Conservation (phyloP, 1,140 invertebrate species). For the Zophobas morio region DNA sequence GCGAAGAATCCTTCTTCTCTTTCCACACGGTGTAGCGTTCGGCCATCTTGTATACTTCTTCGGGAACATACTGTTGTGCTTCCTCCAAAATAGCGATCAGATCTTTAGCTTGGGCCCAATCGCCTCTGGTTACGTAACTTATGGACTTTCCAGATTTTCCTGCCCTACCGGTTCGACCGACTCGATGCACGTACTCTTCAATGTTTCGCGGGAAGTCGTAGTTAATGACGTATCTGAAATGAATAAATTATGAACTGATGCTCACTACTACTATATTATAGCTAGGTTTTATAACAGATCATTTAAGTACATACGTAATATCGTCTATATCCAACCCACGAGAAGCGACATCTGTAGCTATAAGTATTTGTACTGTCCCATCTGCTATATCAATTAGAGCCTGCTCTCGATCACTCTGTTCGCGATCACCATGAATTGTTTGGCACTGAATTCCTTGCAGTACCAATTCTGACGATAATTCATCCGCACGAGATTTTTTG, state of each 20-base stretch:
- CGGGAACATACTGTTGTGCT: conserved; percentile 78
- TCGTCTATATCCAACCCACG: conserved; percentile 94
- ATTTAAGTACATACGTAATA: conserved; percentile 80
- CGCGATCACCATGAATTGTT: conserved; percentile 91
- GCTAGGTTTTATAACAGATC: neutral
- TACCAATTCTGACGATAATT: conserved; percentile 84
- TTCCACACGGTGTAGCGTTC: conserved; percentile 77
- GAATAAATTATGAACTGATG: neutral
- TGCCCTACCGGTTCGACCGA: conserved; percentile 91
- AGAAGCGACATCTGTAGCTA: conserved; percentile 96
- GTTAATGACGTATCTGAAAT: conserved; percentile 86
- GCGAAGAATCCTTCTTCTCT: conserved; percentile 70
- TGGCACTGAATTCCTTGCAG: conserved; percentile 79
- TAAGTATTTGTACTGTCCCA: conserved; percentile 83
- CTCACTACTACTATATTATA: no score
- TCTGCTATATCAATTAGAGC: conserved; percentile 86
- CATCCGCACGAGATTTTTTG: conserved; percentile 85
- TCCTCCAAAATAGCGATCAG: conserved; percentile 88
- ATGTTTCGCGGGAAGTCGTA: conserved; percentile 93
- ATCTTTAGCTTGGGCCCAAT: conserved; percentile 85
- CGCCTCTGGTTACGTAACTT: conserved; percentile 83
- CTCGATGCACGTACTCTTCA: conserved; percentile 90
- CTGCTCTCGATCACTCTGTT: conserved; percentile 88
- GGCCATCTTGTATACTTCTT: conserved; percentile 81
- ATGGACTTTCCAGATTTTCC: conserved; percentile 87